Conservation (phyloP, 2,797 vertebrate genomes). For the Eremophila alpestris region DNA sequence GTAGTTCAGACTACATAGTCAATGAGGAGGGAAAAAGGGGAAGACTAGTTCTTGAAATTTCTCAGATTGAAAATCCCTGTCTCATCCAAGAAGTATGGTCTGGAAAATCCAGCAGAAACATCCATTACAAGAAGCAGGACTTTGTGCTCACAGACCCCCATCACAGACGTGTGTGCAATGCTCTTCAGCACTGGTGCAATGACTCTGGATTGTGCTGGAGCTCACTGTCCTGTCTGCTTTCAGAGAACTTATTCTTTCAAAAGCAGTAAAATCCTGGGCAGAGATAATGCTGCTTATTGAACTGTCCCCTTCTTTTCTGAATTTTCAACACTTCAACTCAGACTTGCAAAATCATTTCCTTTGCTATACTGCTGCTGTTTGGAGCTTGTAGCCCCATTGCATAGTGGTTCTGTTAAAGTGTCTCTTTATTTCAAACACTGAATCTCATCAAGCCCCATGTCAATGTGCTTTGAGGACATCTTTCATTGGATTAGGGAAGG, state of each 20-base stretch:
- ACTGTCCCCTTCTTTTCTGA: neutral
- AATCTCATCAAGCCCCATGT: neutral
- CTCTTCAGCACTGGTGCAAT: rapidly evolving
- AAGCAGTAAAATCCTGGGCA: neutral
- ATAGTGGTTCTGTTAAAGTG: neutral
- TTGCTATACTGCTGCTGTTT: neutral
- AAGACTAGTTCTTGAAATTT: neutral
- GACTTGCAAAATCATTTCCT: neutral
- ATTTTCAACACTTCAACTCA: neutral
- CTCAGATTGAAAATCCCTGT: neutral
- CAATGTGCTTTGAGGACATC: neutral
- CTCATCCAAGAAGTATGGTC: neutral
- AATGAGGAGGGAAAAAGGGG: neutral
- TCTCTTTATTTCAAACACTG: neutral
- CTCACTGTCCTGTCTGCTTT: neutral
- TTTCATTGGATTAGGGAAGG: neutral
- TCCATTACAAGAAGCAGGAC: neutral
- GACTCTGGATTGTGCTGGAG: neutral
- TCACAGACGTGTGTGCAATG: rapidly evolving
- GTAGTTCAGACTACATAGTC: neutral
- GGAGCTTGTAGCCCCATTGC: neutral
- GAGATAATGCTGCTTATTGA: neutral
- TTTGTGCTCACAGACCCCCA: neutral
- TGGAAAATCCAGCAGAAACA: neutral
- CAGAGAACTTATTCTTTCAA: neutral